phyloP scores from a whole-genome alignment of 2,888 invertebrate genomes.

The Aphrophora alni region DNA sequence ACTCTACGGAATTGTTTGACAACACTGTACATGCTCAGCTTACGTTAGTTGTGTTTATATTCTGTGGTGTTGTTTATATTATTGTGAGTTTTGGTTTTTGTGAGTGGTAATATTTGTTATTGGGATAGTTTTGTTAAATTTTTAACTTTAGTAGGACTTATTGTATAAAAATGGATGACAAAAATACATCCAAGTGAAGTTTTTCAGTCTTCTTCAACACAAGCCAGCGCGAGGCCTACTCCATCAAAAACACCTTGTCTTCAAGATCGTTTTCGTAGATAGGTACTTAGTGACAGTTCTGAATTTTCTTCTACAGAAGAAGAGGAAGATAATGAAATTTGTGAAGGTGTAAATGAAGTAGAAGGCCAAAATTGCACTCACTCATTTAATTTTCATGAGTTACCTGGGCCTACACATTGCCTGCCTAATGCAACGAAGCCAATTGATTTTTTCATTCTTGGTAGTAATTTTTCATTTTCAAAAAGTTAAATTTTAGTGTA shows the following conservation, averaged over 20 bases:
- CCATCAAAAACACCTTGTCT: not conserved
- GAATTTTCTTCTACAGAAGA: not conserved
- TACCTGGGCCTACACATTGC: slow-evolving; percentile 9
- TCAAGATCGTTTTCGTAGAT: not conserved
- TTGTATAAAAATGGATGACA: not conserved
- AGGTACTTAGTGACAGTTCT: not conserved
- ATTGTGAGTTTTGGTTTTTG: too few species aligned
- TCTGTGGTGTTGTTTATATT: too few species aligned
- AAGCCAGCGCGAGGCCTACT: not conserved
- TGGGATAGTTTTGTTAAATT: not conserved
- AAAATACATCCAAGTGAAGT: not conserved
- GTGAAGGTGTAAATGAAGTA: not conserved
- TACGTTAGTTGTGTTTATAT: too few species aligned
- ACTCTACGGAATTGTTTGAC: not conserved
- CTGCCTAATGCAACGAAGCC: not conserved
- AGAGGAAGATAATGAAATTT: not conserved
- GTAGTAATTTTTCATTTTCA: too few species aligned
- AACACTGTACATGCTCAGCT: not conserved
- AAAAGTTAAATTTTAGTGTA: slow-evolving; percentile 2
- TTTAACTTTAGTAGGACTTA: not conserved
- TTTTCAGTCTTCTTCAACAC: not conserved
- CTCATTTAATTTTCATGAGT: not conserved
- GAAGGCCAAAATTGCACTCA: not conserved
- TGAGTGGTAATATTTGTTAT: not conserved
- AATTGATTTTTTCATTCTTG: not conserved